phyloP scores from a whole-genome alignment of 1,140 invertebrate genomes.

The Cecropterus lyciades region DNA sequence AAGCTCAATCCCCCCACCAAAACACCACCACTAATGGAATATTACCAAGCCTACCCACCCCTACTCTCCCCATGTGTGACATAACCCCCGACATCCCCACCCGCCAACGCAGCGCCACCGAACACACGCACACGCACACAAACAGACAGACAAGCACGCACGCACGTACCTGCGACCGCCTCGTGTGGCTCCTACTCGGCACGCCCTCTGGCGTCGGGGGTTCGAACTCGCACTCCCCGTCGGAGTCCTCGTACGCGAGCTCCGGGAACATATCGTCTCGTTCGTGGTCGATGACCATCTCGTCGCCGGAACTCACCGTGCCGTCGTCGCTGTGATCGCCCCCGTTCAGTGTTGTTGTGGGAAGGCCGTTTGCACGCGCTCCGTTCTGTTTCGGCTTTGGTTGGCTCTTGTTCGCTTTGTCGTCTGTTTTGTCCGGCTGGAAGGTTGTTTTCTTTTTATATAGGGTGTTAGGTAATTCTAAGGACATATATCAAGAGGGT shows the following conservation, averaged over 20 bases:
- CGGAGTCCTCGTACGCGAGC: slow-evolving; percentile 71
- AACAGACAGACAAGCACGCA: background rate
- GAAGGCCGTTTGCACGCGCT: slow-evolving; percentile 33
- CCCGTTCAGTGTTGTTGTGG: slow-evolving; percentile 40
- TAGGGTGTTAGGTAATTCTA: too few relatives aligned
- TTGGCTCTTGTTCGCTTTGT: slow-evolving; percentile 32
- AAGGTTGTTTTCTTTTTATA: slow-evolving; percentile 6
- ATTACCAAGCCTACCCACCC: too few relatives aligned
- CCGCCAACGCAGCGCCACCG: too few relatives aligned
- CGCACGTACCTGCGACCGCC: slow-evolving; percentile 62
- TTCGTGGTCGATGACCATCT: slow-evolving; percentile 53
- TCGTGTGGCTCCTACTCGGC: slow-evolving; percentile 61
- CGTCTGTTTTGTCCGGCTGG: slow-evolving; percentile 41
- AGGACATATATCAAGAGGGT: too few relatives aligned
- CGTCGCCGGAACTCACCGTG: slow-evolving; percentile 65
- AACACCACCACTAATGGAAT: too few relatives aligned
- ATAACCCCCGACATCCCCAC: background rate
- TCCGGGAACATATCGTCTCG: slow-evolving; percentile 72
- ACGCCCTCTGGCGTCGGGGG: slow-evolving; percentile 51
- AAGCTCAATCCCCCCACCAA: too few relatives aligned
- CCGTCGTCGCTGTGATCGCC: slow-evolving; percentile 51
- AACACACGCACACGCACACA: background rate
- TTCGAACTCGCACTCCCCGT: slow-evolving; percentile 66
- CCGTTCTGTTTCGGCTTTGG: slow-evolving; percentile 62
- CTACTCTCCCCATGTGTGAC: background rate